Base-by-base conservation (phyloP, 92 coral and sea anemone species). In the Pocillopora grandis region DNA sequence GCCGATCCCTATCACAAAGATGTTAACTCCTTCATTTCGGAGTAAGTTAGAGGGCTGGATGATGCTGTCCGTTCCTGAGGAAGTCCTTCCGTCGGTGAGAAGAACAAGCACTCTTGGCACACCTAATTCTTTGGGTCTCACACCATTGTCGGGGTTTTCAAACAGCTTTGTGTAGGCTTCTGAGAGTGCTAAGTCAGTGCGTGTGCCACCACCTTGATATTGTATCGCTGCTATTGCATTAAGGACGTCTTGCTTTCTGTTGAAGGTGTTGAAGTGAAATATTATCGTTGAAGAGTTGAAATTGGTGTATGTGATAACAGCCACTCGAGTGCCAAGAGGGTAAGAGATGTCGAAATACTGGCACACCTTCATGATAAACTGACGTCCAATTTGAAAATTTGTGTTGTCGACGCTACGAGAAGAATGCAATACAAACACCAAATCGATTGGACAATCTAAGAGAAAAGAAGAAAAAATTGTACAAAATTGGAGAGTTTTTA, bases 1-100 rank as follows among this genome's bases (percentile, higher is more conserved):
- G 0, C 93, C 95, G 71, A 92, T 88, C 33, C 93, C 93, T 5
- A 92, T 85, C 2, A 83, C 89, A 80, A 92, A 87, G 75, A 92
- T 80, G 27, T 58, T 87, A 35, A 92, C 95, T 2, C 93, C 95
- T 4, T 84, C 85, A 20, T 23, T 69, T 48, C 86, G 90, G 20
- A 92, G 90, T 35, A 55, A 66, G 19, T 68, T 75, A 6, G 95
- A 90, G 61, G 93, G 90, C 58, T 48, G 19, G 6, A 63, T 62
- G 49, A 92, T 64, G 36, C 82, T 58, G 20, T 83, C 76, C 12
- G 79, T 74, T 9, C 93, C 93, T 11, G 56, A n/a, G 56, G 13
- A 52, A 13, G 95, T 56, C 57, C 48, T 83, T 0, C 95, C 95
- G 73, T 92, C 95, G 20, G 95, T 92, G 16, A 92, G 78, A 66